Conservation (phyloP, 2,888 invertebrate species). For the Sinohyriopsis cumingii region DNA sequence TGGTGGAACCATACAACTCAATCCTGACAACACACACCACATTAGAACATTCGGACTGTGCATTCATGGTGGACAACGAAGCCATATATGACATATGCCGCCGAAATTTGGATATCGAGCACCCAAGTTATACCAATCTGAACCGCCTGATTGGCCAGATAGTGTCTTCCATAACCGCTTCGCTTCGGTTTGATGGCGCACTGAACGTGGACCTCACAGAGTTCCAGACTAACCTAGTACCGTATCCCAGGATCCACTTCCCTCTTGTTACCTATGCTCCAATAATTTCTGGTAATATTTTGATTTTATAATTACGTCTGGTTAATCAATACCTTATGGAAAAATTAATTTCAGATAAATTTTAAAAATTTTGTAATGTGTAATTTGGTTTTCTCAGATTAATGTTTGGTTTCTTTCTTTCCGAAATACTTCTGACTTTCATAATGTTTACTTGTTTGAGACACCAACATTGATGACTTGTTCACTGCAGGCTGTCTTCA, state of each 20-base stretch:
- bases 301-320: too few species aligned
- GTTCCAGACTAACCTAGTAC: conserved; percentile 73
- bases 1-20: conserved; percentile 97
- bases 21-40: conserved; percentile 97
- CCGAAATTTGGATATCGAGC: conserved; percentile 83
- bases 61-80: conserved; percentile 96
- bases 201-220: conserved; percentile 75
- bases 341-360: too few species aligned
- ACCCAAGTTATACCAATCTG: conserved; percentile 90
- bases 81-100: conserved; percentile 92
- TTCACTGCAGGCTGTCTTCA: too few species aligned
- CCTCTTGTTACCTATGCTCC: conserved; percentile 90
- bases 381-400: background rate
- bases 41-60: conserved; percentile 88
- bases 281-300: conserved; percentile 80
- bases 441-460: too few species aligned
- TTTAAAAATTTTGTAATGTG: too few species aligned
- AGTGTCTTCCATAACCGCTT: conserved; percentile 72
- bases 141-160: conserved; percentile 96
- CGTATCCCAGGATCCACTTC: conserved; percentile 82
- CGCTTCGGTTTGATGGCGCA: conserved; percentile 74
- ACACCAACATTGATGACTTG: too few species aligned
- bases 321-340: background rate
- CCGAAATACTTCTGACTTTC: background rate
- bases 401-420: background rate